These are phyloP conservation scores for Timandra comae DNA, from an alignment of 2,888 invertebrate genomes.

Conservation along the genomic window DNA sequence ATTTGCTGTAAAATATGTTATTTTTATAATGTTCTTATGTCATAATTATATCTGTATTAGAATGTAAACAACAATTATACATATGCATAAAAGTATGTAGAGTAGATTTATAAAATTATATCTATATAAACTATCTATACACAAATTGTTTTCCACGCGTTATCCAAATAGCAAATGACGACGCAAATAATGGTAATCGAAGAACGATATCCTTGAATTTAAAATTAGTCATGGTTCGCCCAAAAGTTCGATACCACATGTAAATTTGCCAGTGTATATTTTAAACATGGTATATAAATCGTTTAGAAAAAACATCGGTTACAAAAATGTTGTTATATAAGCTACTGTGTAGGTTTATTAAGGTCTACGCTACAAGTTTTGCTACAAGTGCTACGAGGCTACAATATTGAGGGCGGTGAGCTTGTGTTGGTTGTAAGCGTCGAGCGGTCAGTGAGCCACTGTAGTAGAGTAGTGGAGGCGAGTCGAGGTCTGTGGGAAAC, in stretches of 20 bases:
- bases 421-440: constrained; percentile 4
- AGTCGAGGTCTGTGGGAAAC: constrained; percentile 52
- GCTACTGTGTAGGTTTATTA: too few species aligned
- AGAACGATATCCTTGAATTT: constrained; percentile 44
- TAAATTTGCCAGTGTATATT: constrained; percentile 33
- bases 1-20: too few species aligned
- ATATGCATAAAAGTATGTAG: too few species aligned
- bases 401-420: constrained; percentile 21
- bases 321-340: too few species aligned
- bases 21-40: too few species aligned
- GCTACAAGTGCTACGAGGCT: constrained; percentile 25
- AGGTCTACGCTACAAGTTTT: constrained; percentile 11
- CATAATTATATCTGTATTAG: too few species aligned
- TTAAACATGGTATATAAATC: constrained; percentile 24
- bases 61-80: too few species aligned
- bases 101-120: too few species aligned
- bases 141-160: too few species aligned
- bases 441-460: constrained; percentile 44
- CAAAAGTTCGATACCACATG: constrained; percentile 51
- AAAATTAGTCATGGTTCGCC: constrained; percentile 32
- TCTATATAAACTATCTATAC: too few species aligned
- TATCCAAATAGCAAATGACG: constrained; percentile 6
- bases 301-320: constrained; percentile 21
- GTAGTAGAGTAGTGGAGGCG: constrained; percentile 33
- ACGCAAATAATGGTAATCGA: constrained; percentile 32